phyloP scores from a whole-genome alignment of 2,113 vertebrate species.

The Recurvirostra avosetta region DNA sequence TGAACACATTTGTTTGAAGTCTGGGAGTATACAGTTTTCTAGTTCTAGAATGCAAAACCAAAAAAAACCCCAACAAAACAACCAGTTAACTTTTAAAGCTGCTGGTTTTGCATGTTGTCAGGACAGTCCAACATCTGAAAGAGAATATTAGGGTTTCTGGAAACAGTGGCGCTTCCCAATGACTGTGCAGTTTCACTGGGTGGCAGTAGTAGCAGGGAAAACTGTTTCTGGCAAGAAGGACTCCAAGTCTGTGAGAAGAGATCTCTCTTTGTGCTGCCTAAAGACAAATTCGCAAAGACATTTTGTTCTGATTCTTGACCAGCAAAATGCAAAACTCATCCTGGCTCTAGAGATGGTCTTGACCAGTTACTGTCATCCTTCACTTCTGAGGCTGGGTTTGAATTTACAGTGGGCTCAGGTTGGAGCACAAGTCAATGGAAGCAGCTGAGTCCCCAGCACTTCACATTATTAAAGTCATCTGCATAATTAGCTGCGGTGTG shows the following conservation, averaged over 20 bases:
- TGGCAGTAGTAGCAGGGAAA: constrained; percentile 37
- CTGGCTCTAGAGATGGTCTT: not conserved
- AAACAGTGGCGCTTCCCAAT: not conserved
- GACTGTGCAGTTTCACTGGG: constrained; percentile 18
- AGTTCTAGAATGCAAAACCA: not conserved
- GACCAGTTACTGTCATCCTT: not conserved
- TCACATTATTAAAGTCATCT: constrained; percentile 1
- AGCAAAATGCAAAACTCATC: not conserved
- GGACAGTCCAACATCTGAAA: not conserved
- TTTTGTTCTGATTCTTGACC: not conserved
- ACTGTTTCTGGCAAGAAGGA: not conserved
- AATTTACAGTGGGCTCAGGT: not conserved
- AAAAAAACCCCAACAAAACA: not conserved
- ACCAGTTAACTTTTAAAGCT: not conserved
- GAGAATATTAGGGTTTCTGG: not conserved
- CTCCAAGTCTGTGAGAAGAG: not conserved
- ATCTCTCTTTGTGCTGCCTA: not conserved
- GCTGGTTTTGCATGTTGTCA: not conserved
- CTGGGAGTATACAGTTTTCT: not conserved
- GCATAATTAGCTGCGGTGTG: constrained; percentile 36
- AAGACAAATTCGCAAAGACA: not conserved
- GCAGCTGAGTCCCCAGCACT: not conserved
- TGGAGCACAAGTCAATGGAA: not conserved
- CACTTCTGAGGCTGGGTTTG: not conserved
- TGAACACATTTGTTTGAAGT: not conserved